phyloP scores from a whole-genome alignment of 2,888 invertebrate species.

The Caenorhabditis sp. region DNA sequence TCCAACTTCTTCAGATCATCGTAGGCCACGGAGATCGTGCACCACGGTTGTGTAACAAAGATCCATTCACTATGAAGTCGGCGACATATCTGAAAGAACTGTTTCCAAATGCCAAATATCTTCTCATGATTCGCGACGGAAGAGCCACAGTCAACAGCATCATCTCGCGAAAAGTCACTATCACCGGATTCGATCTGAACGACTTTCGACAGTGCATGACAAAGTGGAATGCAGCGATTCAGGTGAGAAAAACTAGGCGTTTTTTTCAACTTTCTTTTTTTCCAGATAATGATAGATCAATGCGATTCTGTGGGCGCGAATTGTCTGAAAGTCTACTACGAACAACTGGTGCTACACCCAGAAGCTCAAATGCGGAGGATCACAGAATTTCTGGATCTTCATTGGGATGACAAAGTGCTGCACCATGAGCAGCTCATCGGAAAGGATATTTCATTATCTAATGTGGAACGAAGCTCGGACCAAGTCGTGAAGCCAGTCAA shows the following conservation, averaged over 20 bases:
- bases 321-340: constrained; percentile 90
- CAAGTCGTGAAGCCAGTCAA: constrained; percentile 96
- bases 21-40: constrained; percentile 97
- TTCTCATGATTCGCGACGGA: constrained; percentile 92
- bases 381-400: constrained; percentile 91
- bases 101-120: constrained; percentile 97
- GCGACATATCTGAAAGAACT: constrained; percentile 94
- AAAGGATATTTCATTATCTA: constrained; percentile 85
- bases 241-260: too few species aligned
- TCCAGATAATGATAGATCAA: constrained; percentile 92
- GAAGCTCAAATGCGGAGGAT: constrained; percentile 92
- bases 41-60: constrained; percentile 95
- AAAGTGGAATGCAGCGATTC: constrained; percentile 91
- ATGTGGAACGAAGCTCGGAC: constrained; percentile 77
- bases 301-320: constrained; percentile 85
- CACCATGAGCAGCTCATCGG: constrained; percentile 98
- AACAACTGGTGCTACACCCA: constrained; percentile 96
- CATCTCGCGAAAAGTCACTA: constrained; percentile 92
- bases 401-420: constrained; percentile 96
- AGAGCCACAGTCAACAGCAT: constrained; percentile 99
- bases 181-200: constrained; percentile 95
- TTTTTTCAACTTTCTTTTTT: too few species aligned
- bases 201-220: constrained; percentile 94
- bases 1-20: constrained; percentile 85
- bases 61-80: constrained; percentile 97